Conservation (phyloP, 2,797 vertebrate genomes). For the Anniella stebbinsi region DNA sequence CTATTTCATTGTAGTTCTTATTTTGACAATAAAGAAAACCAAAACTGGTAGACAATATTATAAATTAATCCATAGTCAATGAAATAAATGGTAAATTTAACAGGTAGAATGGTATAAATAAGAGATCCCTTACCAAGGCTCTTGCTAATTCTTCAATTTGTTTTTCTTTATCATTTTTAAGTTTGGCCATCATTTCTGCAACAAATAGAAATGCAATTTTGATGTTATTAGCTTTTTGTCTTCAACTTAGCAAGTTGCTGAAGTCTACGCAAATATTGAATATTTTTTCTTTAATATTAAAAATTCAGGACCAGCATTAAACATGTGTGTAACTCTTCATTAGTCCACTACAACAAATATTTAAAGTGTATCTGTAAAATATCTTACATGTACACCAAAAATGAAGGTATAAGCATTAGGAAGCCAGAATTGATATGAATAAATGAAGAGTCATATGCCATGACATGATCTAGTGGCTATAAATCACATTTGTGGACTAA, state of each 20-base stretch:
- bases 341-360: neutral
- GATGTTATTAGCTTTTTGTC: neutral
- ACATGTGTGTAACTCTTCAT: neutral
- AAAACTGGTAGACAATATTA: neutral
- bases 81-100: neutral
- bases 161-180: constrained; percentile 81
- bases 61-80: neutral
- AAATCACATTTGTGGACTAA: neutral
- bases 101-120: neutral
- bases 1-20: neutral
- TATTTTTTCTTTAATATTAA: neutral
- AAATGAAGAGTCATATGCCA: neutral
- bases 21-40: neutral
- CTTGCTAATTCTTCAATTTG: constrained; percentile 83
- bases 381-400: neutral
- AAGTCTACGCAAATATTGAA: neutral
- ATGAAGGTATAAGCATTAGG: neutral
- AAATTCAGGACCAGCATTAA: neutral
- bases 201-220: constrained; percentile 51
- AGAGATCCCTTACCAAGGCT: constrained; percentile 81
- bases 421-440: neutral
- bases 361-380: neutral
- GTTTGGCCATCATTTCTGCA: constrained; percentile 82
- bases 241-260: neutral
- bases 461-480: neutral